Evolutionary conservation across 2,797 vertebrate species (phyloP).

Genomic region (Cephalopachus bancanus): DNA sequence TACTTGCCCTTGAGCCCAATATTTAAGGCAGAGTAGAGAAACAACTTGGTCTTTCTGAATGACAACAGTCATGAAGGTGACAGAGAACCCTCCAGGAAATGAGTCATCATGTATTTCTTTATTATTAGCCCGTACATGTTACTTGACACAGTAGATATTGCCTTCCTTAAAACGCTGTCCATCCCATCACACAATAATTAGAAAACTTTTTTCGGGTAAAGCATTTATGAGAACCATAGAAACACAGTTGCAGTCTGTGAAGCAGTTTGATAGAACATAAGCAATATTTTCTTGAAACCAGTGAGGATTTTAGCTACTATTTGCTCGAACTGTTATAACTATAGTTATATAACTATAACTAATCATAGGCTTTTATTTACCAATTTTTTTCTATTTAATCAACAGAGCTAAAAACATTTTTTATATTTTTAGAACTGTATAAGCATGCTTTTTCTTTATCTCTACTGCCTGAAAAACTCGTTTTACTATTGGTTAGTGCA

Average conservation of each 20-base stretch:
- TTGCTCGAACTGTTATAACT: not conserved
- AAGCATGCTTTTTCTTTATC: not conserved
- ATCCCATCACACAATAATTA: not conserved
- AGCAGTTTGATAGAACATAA: not conserved
- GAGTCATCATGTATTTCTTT: not conserved
- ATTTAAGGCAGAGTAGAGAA: not conserved
- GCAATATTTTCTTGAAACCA: not conserved
- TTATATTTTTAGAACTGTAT: not conserved
- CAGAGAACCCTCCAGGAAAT: not conserved
- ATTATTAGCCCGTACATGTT: not conserved
- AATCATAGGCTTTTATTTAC: not conserved
- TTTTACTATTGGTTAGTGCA: not conserved
- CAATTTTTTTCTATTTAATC: not conserved
- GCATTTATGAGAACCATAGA: not conserved
- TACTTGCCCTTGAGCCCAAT: not conserved
- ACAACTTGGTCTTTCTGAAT: not conserved
- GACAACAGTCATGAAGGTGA: not conserved
- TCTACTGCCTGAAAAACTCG: not conserved
- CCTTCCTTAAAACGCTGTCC: not conserved
- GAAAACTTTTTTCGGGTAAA: not conserved
- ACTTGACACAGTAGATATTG: not conserved
- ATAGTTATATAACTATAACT: not conserved
- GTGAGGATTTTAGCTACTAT: not conserved
- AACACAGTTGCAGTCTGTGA: not conserved
- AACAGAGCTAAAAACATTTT: not conserved